Conservation (phyloP, 2,888 invertebrate genomes). For the Meiosimyza platycephala region DNA sequence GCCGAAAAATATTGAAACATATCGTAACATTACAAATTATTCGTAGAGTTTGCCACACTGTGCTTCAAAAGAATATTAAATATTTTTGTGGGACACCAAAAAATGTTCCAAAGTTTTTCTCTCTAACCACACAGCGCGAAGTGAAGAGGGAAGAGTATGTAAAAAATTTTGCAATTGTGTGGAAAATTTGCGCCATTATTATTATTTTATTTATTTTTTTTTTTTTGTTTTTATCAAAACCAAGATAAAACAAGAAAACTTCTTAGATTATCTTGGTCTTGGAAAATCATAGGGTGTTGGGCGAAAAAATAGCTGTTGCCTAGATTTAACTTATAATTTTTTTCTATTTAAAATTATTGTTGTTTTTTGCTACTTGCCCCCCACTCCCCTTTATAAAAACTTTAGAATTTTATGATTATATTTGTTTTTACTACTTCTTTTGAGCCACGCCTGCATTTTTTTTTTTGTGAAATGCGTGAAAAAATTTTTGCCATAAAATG, state of each 20-base stretch:
- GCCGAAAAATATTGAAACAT: too few relatives aligned
- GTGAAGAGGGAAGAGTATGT: not conserved
- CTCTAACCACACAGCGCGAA: not conserved
- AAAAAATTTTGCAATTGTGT: slow-evolving; percentile 27
- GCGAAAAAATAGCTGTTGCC: not conserved
- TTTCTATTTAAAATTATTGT: slow-evolving; percentile 1
- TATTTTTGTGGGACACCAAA: not conserved
- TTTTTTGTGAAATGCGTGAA: not conserved
- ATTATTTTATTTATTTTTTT: too few relatives aligned
- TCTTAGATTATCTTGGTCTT: too few relatives aligned
- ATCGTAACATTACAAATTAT: too few relatives aligned
- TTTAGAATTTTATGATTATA: slow-evolving; percentile 19
- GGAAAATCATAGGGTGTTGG: too few relatives aligned
- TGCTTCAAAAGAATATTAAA: slow-evolving; percentile 16
- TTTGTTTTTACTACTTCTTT: slow-evolving; percentile 13
- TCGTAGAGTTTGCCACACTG: too few relatives aligned
- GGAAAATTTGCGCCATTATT: slow-evolving; percentile 3
- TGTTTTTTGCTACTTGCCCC: not conserved
- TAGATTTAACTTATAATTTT: slow-evolving; percentile 16
- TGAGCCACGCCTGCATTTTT: not conserved
- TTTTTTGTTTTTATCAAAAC: too few relatives aligned
- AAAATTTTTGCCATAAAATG: not conserved
- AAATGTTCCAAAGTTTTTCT: not conserved
- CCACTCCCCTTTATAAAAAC: too few relatives aligned
- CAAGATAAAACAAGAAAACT: not conserved